A percentile compares a stretch with the other conserved stretches of the same genome.
Evolutionary conservation across 2,113 vertebrate genomes (phyloP).

Genomic region (Lampris megalopsis): DNA sequence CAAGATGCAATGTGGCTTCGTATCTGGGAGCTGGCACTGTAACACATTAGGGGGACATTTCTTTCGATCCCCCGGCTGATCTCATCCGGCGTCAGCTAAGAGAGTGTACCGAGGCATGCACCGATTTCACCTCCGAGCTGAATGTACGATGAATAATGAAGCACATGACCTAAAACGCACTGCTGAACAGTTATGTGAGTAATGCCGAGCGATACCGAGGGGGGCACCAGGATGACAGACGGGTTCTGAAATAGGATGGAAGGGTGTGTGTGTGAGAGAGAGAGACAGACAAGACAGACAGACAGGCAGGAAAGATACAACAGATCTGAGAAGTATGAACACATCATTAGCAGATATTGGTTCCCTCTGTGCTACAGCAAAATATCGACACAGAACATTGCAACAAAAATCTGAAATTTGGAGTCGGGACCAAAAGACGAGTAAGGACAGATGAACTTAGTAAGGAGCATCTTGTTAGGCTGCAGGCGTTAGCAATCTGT

Average conservation of each 20-base stretch:
- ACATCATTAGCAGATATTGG: background rate
- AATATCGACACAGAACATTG: no score
- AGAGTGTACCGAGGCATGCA: slow-evolving; percentile 50
- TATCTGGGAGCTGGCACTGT: slow-evolving; percentile 4
- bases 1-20: background rate
- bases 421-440: background rate
- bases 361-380: background rate
- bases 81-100: slow-evolving; percentile 41
- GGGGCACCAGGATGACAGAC: background rate
- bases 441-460: background rate
- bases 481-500: slow-evolving; percentile 11
- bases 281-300: background rate
- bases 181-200: slow-evolving; percentile 38
- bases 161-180: slow-evolving; percentile 66
- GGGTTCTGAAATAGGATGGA: no score
- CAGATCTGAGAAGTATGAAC: background rate
- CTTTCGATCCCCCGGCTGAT: slow-evolving; percentile 11
- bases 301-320: slow-evolving; percentile 15
- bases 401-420: background rate
- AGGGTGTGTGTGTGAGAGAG: background rate
- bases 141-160: slow-evolving; percentile 69
- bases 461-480: background rate
- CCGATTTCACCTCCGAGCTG: slow-evolving; percentile 54
- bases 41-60: background rate
- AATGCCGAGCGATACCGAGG: slow-evolving; percentile 56